phyloP scores from a whole-genome alignment of 2,797 vertebrate species.

The Smutsia gigantea region DNA sequence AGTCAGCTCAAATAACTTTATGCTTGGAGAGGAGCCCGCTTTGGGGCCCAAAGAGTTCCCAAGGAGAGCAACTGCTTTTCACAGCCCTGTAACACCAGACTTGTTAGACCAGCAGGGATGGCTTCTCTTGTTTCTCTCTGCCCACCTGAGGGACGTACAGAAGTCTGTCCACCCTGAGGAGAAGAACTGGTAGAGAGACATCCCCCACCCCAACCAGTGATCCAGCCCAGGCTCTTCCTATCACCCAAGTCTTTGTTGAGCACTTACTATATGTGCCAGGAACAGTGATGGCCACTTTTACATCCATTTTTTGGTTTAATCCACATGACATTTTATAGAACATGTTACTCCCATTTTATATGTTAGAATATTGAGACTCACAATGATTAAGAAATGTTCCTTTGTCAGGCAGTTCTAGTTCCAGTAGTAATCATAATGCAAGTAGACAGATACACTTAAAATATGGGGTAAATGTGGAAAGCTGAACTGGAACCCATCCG shows the following conservation, averaged over 20 bases:
- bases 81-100: background rate
- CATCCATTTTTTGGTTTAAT: background rate
- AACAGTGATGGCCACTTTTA: background rate
- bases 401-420: background rate
- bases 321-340: background rate
- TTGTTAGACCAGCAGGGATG: background rate
- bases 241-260: background rate
- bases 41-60: background rate
- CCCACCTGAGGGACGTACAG: background rate
- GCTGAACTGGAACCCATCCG: background rate
- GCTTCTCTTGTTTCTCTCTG: background rate
- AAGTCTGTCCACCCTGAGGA: background rate
- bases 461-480: background rate
- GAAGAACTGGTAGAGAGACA: background rate
- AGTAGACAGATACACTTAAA: background rate
- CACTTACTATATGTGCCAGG: background rate
- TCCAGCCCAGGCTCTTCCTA: background rate
- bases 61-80: background rate
- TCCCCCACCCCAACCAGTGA: background rate
- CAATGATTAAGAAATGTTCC: background rate
- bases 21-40: background rate
- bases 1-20: constrained; percentile 16
- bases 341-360: background rate
- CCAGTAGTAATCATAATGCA: background rate
- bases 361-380: background rate